phyloP scores from a whole-genome alignment of 2,888 invertebrate species.

The Xylota segnis region DNA sequence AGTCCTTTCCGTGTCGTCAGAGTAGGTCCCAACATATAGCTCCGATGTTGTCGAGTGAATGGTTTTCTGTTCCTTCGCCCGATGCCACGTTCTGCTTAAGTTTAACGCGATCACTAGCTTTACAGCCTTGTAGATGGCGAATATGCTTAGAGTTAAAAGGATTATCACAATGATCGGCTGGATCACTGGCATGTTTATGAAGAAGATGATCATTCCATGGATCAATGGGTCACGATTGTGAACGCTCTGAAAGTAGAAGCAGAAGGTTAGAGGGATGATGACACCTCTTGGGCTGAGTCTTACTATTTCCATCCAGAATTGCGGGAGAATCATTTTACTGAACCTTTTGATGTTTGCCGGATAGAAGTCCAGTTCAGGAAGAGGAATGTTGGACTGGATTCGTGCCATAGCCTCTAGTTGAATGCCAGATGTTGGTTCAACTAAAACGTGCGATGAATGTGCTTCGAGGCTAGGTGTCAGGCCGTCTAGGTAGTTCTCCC shows the following conservation, averaged over 20 bases:
- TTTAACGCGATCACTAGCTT: conserved; percentile 20
- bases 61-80: conserved; percentile 6
- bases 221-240: conserved; percentile 43
- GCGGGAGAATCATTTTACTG: conserved; percentile 86
- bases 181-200: conserved; percentile 59
- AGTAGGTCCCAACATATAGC: conserved; percentile 33
- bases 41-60: conserved; percentile 33
- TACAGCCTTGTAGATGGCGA: conserved; percentile 49
- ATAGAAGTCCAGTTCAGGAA: conserved; percentile 79
- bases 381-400: conserved; percentile 61
- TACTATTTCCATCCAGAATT: conserved; percentile 90
- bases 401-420: conserved; percentile 83
- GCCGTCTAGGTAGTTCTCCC: conserved; percentile 86
- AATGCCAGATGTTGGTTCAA: conserved; percentile 89
- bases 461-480: conserved; percentile 86
- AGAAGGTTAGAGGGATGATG: background rate
- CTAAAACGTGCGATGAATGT: conserved; percentile 88
- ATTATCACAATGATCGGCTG: conserved; percentile 56
- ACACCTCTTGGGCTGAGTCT: conserved; percentile 76
- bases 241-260: conserved; percentile 13
- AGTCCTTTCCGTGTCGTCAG: conserved; percentile 40
- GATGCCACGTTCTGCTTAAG: conserved; percentile 22
- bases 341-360: conserved; percentile 82
- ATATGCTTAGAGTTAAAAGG: conserved; percentile 43
- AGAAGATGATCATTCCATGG: conserved; percentile 39